A percentile compares a stretch with the other conserved stretches of the same genome.
Conservation (phyloP, 1,140 invertebrate species). For the Leptestheria dahalacensis region DNA sequence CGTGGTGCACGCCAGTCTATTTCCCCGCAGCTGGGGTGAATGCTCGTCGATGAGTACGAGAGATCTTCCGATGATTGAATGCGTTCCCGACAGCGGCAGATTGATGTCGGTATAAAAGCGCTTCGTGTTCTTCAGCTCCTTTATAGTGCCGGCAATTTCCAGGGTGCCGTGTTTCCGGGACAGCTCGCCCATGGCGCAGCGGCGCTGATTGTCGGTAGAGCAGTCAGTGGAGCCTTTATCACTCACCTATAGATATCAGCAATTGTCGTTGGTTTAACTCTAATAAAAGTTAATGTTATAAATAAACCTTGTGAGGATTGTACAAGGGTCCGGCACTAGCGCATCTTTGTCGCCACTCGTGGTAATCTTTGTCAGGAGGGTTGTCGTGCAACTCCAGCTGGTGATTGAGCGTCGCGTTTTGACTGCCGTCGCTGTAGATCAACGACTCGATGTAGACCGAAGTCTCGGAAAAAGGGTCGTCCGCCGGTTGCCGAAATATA, state of each 20-base stretch:
- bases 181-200: slow-evolving; percentile 37
- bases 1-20: slow-evolving; percentile 73
- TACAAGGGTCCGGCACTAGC: slow-evolving; percentile 58
- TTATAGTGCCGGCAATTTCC: slow-evolving; percentile 52
- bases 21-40: slow-evolving; percentile 67
- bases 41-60: slow-evolving; percentile 77
- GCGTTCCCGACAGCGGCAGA: slow-evolving; percentile 56
- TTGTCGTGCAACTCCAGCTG: slow-evolving; percentile 44
- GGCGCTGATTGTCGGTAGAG: slow-evolving; percentile 25
- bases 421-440: slow-evolving; percentile 70
- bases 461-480: slow-evolving; percentile 63
- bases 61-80: slow-evolving; percentile 61
- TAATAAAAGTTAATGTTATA: not conserved
- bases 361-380: slow-evolving; percentile 63
- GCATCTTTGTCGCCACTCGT: slow-evolving; percentile 75
- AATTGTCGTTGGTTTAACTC: not conserved
- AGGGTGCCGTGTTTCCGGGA: slow-evolving; percentile 48
- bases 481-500: slow-evolving; percentile 4
- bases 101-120: slow-evolving; percentile 58
- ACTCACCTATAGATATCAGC: slow-evolving; percentile 27
- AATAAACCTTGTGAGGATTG: slow-evolving; percentile 57
- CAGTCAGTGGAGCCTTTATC: slow-evolving; percentile 26
- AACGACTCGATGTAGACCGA: slow-evolving; percentile 38
- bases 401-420: slow-evolving; percentile 61
- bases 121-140: slow-evolving; percentile 45